Conservation (phyloP, 1,140 invertebrate species). For the Holcopasites calliopsidis region DNA sequence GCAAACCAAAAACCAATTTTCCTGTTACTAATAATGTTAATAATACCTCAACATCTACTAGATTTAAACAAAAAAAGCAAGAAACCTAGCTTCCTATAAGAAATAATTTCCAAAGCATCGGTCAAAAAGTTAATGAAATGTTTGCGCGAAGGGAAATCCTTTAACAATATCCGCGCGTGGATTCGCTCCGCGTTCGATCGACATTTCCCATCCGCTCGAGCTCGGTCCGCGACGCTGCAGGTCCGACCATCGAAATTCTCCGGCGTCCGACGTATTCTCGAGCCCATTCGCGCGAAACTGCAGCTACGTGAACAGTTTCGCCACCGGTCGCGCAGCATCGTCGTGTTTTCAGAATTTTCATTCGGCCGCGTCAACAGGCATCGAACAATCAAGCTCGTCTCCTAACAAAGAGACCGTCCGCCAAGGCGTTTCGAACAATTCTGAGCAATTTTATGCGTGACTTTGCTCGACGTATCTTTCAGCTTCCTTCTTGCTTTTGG, state of each 20-base stretch:
- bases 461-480: no score
- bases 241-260: conserved; percentile 36
- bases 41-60: no score
- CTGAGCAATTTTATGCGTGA: conserved; percentile 2
- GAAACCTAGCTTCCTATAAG: no score
- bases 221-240: conserved; percentile 20
- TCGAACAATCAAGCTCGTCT: background rate
- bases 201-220: background rate
- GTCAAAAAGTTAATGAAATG: conserved; percentile 19
- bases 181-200: conserved; percentile 24
- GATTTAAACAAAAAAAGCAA: no score
- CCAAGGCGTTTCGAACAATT: background rate
- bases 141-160: background rate
- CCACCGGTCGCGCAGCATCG: background rate
- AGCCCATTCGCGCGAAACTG: conserved; percentile 15
- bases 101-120: no score
- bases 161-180: background rate
- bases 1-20: no score
- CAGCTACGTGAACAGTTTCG: conserved; percentile 19
- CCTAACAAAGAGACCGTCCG: background rate
- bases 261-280: conserved; percentile 28
- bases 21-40: no score
- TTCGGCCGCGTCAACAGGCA: background rate
- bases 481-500: no score
- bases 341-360: conserved; percentile 10